A percentile compares a stretch with the other conserved stretches of the same genome.
Evolutionary conservation across 2,113 vertebrate species (phyloP).

Genomic region (Nansenia antarctica): DNA sequence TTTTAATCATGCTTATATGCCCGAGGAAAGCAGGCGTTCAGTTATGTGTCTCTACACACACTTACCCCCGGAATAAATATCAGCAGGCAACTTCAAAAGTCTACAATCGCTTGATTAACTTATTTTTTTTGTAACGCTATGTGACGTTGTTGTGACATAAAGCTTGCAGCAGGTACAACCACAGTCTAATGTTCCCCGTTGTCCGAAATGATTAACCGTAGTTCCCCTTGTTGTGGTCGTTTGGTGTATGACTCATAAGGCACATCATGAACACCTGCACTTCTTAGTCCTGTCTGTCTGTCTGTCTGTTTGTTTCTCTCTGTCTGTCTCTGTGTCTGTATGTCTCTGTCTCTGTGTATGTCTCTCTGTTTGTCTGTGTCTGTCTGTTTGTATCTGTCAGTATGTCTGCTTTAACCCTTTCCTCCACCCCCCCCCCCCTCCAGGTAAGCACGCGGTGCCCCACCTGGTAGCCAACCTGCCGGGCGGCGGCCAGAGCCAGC

Average conservation of each 20-base stretch:
- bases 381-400: background rate
- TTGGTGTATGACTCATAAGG: no score
- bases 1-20: background rate
- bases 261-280: no score
- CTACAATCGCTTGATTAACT: no score
- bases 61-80: no score
- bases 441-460: conserved; percentile 82
- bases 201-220: no score
- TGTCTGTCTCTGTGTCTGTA: background rate
- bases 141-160: no score
- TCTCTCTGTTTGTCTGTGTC: background rate
- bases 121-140: no score
- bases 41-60: no score
- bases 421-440: background rate
- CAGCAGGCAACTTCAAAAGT: no score
- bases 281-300: background rate
- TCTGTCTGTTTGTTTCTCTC: background rate
- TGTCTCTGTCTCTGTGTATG: background rate
- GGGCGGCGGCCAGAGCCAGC: conserved; percentile 81
- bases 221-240: no score
- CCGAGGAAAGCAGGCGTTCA: background rate
- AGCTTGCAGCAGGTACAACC: no score
- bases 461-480: conserved; percentile 90
- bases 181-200: no score
- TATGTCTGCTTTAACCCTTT: background rate